These are phyloP conservation scores for Xiphias gladius DNA, from an alignment of 2,113 vertebrate species.

Conservation along the genomic window DNA sequence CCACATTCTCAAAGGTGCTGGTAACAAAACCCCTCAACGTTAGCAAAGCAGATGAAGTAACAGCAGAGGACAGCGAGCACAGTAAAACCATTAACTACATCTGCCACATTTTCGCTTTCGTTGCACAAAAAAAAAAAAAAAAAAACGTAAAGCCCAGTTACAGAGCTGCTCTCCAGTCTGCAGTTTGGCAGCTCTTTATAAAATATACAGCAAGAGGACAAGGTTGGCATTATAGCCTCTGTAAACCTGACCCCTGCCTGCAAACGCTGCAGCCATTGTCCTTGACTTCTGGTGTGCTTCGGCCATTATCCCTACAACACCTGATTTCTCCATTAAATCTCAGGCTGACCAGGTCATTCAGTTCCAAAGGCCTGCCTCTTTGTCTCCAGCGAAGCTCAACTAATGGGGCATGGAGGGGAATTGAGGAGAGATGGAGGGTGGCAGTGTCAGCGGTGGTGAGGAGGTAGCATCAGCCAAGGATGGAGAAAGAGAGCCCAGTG, in stretches of 20 bases:
- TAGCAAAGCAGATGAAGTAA: constrained; percentile 49
- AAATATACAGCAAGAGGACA: constrained; percentile 75
- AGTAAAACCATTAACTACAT: constrained; percentile 70
- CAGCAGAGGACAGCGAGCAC: constrained; percentile 51
- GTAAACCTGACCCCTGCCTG: constrained; percentile 80
- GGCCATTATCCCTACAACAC: constrained; percentile 90
- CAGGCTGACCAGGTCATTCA: constrained; percentile 97
- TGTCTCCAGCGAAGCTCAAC: constrained; percentile 97
- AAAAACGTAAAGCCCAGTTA: constrained; percentile 61
- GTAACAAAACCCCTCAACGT: constrained; percentile 47
- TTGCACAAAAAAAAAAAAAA: constrained; percentile 71
- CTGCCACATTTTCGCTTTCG: constrained; percentile 76
- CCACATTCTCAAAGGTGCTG: constrained; percentile 32
- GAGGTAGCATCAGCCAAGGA: constrained; percentile 71
- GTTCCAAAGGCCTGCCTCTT: constrained; percentile 94
- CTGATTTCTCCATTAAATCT: constrained; percentile 96
- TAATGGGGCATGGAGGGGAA: constrained; percentile 89
- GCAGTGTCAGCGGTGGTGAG: constrained; percentile 69
- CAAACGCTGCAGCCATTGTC: constrained; percentile 84
- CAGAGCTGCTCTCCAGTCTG: constrained; percentile 53
- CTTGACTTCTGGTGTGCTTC: constrained; percentile 91
- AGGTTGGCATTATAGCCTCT: constrained; percentile 77
- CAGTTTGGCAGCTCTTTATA: constrained; percentile 74
- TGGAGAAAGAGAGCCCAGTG: constrained; percentile 62
- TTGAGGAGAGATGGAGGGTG: constrained; percentile 79